Conservation (phyloP, 2,797 vertebrate species). For the Sciurus carolinensis region DNA sequence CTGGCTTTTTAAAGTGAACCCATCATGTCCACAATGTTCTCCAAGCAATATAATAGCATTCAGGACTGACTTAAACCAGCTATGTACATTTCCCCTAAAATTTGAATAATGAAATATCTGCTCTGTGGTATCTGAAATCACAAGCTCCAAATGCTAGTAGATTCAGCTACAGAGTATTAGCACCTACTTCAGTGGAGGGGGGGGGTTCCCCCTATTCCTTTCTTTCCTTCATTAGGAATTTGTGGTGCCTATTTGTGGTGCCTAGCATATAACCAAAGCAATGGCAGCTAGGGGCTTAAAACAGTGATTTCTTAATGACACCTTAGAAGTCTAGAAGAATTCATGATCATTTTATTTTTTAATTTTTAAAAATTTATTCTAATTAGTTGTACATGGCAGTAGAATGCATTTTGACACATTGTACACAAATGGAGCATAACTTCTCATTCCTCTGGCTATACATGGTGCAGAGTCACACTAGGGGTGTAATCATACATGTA, state of each 20-base stretch:
- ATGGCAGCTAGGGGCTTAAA: neutral
- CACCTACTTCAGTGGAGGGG: neutral
- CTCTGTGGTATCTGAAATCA: conserved; percentile 43
- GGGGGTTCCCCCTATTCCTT: neutral
- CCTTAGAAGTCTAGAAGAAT: neutral
- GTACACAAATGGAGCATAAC: too few relatives aligned
- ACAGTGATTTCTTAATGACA: conserved; percentile 60
- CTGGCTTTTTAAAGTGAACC: conserved; percentile 47
- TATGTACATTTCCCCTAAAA: neutral
- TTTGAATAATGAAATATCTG: neutral
- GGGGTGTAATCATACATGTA: too few relatives aligned
- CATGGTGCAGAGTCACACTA: too few relatives aligned
- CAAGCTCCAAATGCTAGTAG: conserved; percentile 21
- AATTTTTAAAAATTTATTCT: too few relatives aligned
- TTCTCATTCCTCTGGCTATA: too few relatives aligned
- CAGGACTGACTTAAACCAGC: conserved; percentile 13
- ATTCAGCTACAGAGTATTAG: neutral
- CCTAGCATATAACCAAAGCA: neutral
- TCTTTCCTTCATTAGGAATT: conserved; percentile 34
- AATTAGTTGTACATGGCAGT: too few relatives aligned
- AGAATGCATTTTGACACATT: too few relatives aligned
- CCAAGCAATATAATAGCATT: neutral
- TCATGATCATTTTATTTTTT: neutral
- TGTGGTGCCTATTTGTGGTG: neutral
- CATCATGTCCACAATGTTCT: neutral